These are phyloP conservation scores for Sciaenops ocellatus DNA, from an alignment of 2,797 vertebrate genomes.

Conservation along the genomic window DNA sequence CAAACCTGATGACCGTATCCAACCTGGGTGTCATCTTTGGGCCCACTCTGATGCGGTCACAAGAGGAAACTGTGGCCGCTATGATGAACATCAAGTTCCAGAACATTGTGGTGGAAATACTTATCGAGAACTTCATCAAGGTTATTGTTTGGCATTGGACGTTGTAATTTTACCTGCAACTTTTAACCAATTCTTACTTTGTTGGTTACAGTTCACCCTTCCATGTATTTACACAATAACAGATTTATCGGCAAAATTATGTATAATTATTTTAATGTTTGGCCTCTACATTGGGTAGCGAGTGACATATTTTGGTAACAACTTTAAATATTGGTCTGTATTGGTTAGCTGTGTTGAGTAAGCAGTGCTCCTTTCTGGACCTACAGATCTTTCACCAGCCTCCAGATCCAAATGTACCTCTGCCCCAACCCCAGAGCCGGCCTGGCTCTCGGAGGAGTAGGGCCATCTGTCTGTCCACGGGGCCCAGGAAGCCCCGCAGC, in stretches of 20 bases:
- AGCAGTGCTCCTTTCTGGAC: slow-evolving; percentile 9
- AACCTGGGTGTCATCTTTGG: slow-evolving; percentile 99
- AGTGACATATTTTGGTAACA: background rate
- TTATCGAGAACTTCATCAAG: slow-evolving; percentile 93
- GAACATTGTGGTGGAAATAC: slow-evolving; percentile 98
- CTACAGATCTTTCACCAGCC: slow-evolving; percentile 93
- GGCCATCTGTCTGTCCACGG: slow-evolving; percentile 94
- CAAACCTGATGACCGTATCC: slow-evolving; percentile 97
- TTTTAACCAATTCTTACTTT: background rate
- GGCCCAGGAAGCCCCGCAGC: slow-evolving; percentile 91
- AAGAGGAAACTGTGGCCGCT: slow-evolving; percentile 98
- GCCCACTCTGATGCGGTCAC: slow-evolving; percentile 96
- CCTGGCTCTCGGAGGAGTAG: slow-evolving; percentile 88
- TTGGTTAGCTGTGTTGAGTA: background rate
- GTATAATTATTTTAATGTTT: background rate
- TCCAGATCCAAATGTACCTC: slow-evolving; percentile 95
- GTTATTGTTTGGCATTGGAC: slow-evolving; percentile 27
- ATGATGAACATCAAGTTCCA: slow-evolving; percentile 99
- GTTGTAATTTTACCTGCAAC: background rate
- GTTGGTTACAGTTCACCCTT: background rate
- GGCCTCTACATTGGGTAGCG: background rate
- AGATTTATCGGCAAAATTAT: background rate
- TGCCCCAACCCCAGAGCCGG: slow-evolving; percentile 90
- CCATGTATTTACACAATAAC: background rate
- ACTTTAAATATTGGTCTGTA: background rate